Percentiles rank a stretch among this genome's conserved stretches.
Evolutionary conservation across 2,888 invertebrate species (phyloP).

Genomic region (Phania funesta): DNA sequence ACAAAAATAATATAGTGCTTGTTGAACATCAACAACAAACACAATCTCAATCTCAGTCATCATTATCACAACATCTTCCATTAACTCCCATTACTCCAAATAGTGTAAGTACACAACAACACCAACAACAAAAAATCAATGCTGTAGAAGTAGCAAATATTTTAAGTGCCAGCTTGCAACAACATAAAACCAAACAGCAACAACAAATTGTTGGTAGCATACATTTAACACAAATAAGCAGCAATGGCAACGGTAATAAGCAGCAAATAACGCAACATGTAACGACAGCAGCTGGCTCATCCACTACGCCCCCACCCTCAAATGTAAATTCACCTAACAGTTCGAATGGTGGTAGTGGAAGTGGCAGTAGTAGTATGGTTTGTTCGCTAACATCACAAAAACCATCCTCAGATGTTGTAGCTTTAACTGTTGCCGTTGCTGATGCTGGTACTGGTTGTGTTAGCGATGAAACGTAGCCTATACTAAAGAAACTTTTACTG

Average conservation of each 20-base stretch:
- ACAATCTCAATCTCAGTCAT: conserved; percentile 53
- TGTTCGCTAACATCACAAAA: conserved; percentile 50
- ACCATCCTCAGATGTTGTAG: conserved; percentile 49
- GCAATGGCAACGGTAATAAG: conserved; percentile 64
- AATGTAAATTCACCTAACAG: conserved; percentile 65
- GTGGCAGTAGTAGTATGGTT: conserved; percentile 67
- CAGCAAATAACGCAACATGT: conserved; percentile 54
- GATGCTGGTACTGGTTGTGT: conserved; percentile 69
- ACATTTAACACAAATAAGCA: conserved; percentile 70
- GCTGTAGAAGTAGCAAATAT: conserved; percentile 68
- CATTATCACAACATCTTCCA: conserved; percentile 75
- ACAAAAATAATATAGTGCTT: conserved; percentile 64
- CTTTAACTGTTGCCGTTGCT: conserved; percentile 68
- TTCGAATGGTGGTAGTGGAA: conserved; percentile 57
- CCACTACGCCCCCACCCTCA: conserved; percentile 65
- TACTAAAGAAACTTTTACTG: conserved; percentile 80
- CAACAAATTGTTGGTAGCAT: conserved; percentile 73
- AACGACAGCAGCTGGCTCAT: conserved; percentile 44
- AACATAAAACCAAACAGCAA: conserved; percentile 68
- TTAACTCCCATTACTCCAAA: conserved; percentile 79
- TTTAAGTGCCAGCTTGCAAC: conserved; percentile 60
- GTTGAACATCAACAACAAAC: conserved; percentile 64
- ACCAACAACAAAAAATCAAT: conserved; percentile 71
- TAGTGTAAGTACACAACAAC: conserved; percentile 75
- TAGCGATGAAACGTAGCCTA: conserved; percentile 81